Percentiles rank a stretch among this genome's conserved stretches.
These are phyloP conservation scores for Orchestes rusci DNA, from an alignment of 2,888 invertebrate genomes.

Conservation along the genomic window DNA sequence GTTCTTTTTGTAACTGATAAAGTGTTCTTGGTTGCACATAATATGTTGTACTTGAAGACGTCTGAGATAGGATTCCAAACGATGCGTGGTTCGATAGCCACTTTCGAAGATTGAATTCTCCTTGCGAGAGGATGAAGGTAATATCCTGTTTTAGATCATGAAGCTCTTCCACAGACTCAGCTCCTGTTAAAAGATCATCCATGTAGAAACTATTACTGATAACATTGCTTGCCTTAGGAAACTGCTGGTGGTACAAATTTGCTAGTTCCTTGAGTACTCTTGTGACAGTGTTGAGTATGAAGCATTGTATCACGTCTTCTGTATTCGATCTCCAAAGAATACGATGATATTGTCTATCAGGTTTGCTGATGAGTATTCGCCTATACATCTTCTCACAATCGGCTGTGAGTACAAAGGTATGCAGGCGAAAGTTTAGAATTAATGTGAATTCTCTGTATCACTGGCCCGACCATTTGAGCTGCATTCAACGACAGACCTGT, in stretches of 20 bases:
- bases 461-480: slow-evolving; percentile 1
- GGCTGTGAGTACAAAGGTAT: neutral
- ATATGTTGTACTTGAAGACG: neutral
- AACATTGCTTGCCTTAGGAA: neutral
- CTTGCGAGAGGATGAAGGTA: neutral
- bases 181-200: slow-evolving; percentile 1
- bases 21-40: neutral
- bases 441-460: slow-evolving; percentile 1
- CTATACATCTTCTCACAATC: slow-evolving; percentile 4
- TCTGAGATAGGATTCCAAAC: neutral
- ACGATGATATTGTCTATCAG: slow-evolving; percentile 1
- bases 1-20: neutral
- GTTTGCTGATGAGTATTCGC: neutral
- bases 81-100: neutral
- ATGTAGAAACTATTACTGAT: slow-evolving; percentile 4
- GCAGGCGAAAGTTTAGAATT: slow-evolving; percentile 2
- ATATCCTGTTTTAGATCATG: neutral
- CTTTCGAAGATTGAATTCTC: neutral
- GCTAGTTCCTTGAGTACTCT: slow-evolving; percentile 5
- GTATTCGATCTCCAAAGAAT: too few species aligned
- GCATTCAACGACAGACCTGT: slow-evolving; percentile 1
- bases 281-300: neutral
- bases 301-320: neutral
- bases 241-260: neutral
- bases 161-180: neutral